Percentiles rank a stretch among this genome's conserved stretches.
phyloP scores from a whole-genome alignment of 2,888 invertebrate species.

The Chymomyza fuscimana region DNA sequence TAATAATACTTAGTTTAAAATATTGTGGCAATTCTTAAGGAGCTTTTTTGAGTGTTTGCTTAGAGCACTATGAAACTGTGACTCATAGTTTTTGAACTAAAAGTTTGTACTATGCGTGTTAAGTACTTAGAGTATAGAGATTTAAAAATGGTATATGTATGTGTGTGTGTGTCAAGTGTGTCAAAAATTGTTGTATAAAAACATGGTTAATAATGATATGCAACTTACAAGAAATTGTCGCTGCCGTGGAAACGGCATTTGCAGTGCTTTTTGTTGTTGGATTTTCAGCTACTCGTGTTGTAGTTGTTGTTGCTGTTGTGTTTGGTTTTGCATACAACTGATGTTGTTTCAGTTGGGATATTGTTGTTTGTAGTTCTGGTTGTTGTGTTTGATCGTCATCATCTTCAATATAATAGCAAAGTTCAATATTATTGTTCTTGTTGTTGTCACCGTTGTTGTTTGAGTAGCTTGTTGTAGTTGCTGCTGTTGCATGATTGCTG shows the following conservation, averaged over 20 bases:
- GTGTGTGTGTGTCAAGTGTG: too few relatives aligned
- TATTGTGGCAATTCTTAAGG: background rate
- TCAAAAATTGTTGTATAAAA: background rate
- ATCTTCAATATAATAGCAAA: constrained; percentile 61
- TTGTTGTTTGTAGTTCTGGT: constrained; percentile 29
- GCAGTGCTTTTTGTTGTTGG: constrained; percentile 34
- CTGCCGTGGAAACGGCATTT: constrained; percentile 65
- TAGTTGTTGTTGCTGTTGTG: constrained; percentile 17
- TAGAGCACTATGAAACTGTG: background rate
- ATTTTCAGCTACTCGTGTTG: constrained; percentile 22
- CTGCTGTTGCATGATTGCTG: constrained; percentile 41
- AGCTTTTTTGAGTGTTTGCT: background rate
- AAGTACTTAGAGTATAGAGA: background rate
- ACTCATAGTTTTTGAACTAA: background rate
- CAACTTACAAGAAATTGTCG: constrained; percentile 80
- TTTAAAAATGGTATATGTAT: too few relatives aligned
- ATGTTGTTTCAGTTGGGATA: constrained; percentile 26
- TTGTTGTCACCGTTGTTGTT: constrained; percentile 35
- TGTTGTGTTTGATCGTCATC: constrained; percentile 50
- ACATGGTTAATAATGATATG: constrained; percentile 24
- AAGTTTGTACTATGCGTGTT: background rate
- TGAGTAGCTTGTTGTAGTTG: constrained; percentile 23
- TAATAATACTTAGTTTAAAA: constrained; percentile 4
- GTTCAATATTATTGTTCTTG: constrained; percentile 38
- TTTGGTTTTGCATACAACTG: constrained; percentile 30